Percentiles rank a stretch among this genome's conserved stretches.
Evolutionary conservation across 2,888 invertebrate genomes (phyloP).

Genomic region (Philhelius pedissequus): DNA sequence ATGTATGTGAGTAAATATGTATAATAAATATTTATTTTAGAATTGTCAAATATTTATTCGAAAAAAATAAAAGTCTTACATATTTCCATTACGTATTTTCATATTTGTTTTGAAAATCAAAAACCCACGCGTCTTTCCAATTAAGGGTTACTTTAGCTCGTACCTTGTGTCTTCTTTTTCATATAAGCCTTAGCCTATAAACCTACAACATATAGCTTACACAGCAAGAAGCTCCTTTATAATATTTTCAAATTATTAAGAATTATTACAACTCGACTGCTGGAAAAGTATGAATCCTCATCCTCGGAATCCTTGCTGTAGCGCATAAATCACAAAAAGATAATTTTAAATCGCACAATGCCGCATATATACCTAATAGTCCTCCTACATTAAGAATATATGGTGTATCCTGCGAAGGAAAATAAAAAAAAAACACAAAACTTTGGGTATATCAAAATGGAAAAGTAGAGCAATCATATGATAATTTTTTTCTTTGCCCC

Average conservation of each 20-base stretch:
- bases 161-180: neutral
- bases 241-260: constrained; percentile 53
- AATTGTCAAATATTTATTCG: too few relatives aligned
- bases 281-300: constrained; percentile 28
- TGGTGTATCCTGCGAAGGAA: constrained; percentile 24
- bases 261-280: constrained; percentile 55
- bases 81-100: too few relatives aligned
- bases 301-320: constrained; percentile 42
- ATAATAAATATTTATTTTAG: too few relatives aligned
- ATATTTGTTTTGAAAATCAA: neutral
- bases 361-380: constrained; percentile 6
- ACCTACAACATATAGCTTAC: too few relatives aligned
- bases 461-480: constrained; percentile 61
- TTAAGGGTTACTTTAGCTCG: constrained; percentile 19
- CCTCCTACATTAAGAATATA: constrained; percentile 16
- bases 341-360: constrained; percentile 61
- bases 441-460: constrained; percentile 28
- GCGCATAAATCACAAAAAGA: constrained; percentile 64
- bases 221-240: neutral
- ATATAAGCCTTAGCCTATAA: neutral
- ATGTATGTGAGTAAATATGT: too few relatives aligned
- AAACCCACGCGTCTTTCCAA: constrained; percentile 8
- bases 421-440: neutral
- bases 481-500: constrained; percentile 58
- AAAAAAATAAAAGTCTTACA: too few relatives aligned